Base-by-base conservation (phyloP, 1,140 invertebrate genomes). In the Neelides sp. region DNA sequence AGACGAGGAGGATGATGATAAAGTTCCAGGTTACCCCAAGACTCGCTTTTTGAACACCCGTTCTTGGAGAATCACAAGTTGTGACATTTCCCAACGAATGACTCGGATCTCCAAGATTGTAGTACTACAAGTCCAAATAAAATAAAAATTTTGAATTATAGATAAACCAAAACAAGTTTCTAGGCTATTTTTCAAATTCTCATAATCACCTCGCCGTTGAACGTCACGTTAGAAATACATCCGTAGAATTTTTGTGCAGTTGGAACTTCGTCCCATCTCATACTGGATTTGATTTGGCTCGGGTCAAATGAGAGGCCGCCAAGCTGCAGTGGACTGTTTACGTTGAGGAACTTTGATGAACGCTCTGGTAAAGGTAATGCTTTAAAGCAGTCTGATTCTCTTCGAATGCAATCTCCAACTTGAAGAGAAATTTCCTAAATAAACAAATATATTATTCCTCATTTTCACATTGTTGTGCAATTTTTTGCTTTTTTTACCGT, bases 261-360 rank as follows among this genome's bases (percentile, higher is more conserved):
- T 1, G 85, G 84, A 20, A 73, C 68, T 61, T 76, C 68, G 35
- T 71, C 71, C 81, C 80, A 83, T 76, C 69, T 63, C 41, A 67
- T 57, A 4, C 71, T 64, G 0, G 67, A 64, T 1, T 73, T 72
- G 2, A 87, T 67, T 17, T 71, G 63, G 2, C 66, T 63, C 2
- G 83, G 65, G 58, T 84, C 75, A 24, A 77, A 69, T 30, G 76
- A 73, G 0, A 78, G 74, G 8, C 90, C 90, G 15, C 90, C 91
- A 7, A 95, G 51, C 68, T 93, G 87, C 15, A 94, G 69, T 1
- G 88, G 85, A 1, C 83, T 78, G 65, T 92, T 91, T 0, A 92
- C 83, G 63, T 92, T 92, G 0, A 94, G 69, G 58, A 83, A 81
- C 64, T 83, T 75, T 57, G 54, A 48, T 34, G 83, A 80, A 2